Base-by-base conservation (phyloP, 2,888 invertebrate species). In the Colostygia pectinataria region DNA sequence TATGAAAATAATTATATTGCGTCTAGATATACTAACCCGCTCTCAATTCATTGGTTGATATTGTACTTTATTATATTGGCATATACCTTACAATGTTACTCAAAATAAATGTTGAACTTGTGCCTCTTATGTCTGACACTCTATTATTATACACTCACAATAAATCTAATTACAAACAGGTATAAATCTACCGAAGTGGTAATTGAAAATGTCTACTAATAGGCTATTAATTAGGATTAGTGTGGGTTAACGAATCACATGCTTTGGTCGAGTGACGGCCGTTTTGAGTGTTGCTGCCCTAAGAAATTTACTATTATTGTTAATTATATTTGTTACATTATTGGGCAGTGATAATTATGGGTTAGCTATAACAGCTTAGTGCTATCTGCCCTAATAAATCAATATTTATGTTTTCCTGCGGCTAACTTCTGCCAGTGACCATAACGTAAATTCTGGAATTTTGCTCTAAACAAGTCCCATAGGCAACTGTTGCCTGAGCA, bases 191-290 rank as follows among this genome's bases (percentile, higher is more conserved):
- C 66, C 57, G 53, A 57, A 74, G 66, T 78, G 71, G 79, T 86
- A 86, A 89, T 88, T 86, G 88, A 88, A 89, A 77, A 81, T 68
- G 81, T 77, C 78, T 49, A 66, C 80, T 85, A 85, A 87, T 82
- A 83, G 80, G 55, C 84, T 71, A 88, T 89, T 86, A 85, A 87
- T 89, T 80, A 84, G 84, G 76, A 80, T 84, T 86, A 72, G 72
- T 68, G 78, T 65, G 67, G 75, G 75, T 74, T 80, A 80, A 85
- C 71, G 69, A 79, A 81, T 82, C 69, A 77, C 74, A 80, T 82
- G 80, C 77, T 59, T 54, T 62, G 64, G 57, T 55, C 70, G 69
- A 69, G 65, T 63, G 58, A 59, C 53, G 60, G 53, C 57, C 52
- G 64, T 69, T 75, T 74, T 71, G 68, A 68, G 68, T 59, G 61